Evolutionary conservation across 2,888 invertebrate species (phyloP).

Genomic region (Thymelicus lineola): DNA sequence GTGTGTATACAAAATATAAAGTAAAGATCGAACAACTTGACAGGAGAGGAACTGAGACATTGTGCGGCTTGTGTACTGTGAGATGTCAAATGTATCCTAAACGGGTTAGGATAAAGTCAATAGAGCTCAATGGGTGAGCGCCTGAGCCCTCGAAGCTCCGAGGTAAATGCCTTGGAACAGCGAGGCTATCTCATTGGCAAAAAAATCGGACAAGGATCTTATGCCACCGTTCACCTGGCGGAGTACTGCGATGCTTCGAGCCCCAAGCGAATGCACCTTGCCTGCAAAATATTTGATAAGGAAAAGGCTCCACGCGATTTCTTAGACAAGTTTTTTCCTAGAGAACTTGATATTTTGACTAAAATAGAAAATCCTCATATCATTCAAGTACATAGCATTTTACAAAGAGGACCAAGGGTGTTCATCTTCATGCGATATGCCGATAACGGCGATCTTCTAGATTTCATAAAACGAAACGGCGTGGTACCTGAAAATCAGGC

Average conservation of each 20-base stretch:
- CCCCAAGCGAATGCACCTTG: conserved; percentile 90
- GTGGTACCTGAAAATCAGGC: conserved; percentile 92
- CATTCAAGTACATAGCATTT: conserved; percentile 94
- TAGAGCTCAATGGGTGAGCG: conserved; percentile 89
- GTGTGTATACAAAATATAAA: conserved; percentile 67
- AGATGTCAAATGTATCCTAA: conserved; percentile 85
- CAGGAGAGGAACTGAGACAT: conserved; percentile 72
- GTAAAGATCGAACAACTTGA: conserved; percentile 70
- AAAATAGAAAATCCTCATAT: conserved; percentile 96
- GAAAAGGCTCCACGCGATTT: conserved; percentile 95
- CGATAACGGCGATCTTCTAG: conserved; percentile 95
- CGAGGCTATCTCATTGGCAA: conserved; percentile 93
- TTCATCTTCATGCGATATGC: conserved; percentile 97
- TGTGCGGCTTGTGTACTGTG: conserved; percentile 75
- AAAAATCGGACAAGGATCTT: conserved; percentile 96
- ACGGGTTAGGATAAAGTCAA: conserved; percentile 83
- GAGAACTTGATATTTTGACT: conserved; percentile 95
- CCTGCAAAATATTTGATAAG: conserved; percentile 96
- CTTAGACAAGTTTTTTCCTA: conserved; percentile 96
- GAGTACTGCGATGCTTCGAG: conserved; percentile 90
- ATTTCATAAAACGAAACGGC: conserved; percentile 92
- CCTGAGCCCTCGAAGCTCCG: conserved; percentile 92
- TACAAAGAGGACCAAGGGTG: conserved; percentile 92
- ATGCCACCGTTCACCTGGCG: conserved; percentile 95
- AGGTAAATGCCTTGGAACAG: conserved; percentile 93